A percentile compares a stretch with the other conserved stretches of the same genome.
Evolutionary conservation across 53 echinoderm and acorn worm genomes (phyloP).

Genomic region (Pentamera pediparva): DNA sequence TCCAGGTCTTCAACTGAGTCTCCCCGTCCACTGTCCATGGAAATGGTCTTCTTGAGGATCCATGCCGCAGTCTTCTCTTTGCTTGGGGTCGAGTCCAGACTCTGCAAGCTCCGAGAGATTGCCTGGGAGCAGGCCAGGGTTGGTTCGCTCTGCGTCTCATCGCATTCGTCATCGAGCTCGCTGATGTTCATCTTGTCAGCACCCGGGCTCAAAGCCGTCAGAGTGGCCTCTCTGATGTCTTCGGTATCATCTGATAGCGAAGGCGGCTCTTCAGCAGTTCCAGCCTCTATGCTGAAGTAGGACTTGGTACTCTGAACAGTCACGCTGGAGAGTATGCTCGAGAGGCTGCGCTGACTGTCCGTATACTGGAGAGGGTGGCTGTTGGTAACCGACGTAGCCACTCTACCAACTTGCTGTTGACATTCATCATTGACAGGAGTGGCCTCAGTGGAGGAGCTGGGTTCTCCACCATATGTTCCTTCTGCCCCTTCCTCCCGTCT

Average conservation of each 20-base stretch:
- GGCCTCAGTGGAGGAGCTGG: no score
- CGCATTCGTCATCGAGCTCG: not conserved
- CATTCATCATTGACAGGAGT: no score
- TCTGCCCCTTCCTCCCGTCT: not conserved
- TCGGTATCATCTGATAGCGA: not conserved
- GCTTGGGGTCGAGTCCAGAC: slow-evolving; percentile 13
- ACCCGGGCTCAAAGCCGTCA: not conserved
- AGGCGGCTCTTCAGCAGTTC: not conserved
- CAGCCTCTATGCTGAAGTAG: slow-evolving; percentile 63
- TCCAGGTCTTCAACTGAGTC: slow-evolving; percentile 70
- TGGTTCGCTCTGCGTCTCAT: not conserved
- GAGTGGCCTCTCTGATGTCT: not conserved
- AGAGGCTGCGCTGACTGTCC: slow-evolving; percentile 66
- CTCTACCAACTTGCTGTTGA: no score
- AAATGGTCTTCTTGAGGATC: slow-evolving; percentile 72
- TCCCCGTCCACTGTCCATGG: slow-evolving; percentile 89
- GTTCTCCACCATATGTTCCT: not conserved
- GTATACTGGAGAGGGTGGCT: slow-evolving; percentile 23
- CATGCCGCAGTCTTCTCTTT: slow-evolving; percentile 19
- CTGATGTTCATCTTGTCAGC: not conserved
- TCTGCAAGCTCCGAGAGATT: slow-evolving; percentile 19
- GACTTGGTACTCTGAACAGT: slow-evolving; percentile 67
- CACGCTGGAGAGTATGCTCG: slow-evolving; percentile 78
- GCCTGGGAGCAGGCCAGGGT: not conserved
- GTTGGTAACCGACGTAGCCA: not conserved